These are phyloP conservation scores for Metopolophium dirhodum DNA, from an alignment of 1,140 invertebrate genomes.

Conservation along the genomic window DNA sequence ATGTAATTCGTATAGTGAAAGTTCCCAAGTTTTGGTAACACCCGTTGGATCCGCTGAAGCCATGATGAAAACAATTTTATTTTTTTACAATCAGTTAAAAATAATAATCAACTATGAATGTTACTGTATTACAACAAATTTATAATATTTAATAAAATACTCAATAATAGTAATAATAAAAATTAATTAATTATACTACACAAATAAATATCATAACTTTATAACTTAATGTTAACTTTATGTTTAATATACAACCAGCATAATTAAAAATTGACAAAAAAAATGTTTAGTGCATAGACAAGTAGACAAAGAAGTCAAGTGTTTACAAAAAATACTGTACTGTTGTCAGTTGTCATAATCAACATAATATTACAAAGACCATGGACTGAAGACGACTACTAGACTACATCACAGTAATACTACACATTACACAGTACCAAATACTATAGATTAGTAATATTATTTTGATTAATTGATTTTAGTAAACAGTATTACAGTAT, in stretches of 20 bases:
- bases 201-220: too few relatives aligned
- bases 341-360: background rate
- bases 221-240: too few relatives aligned
- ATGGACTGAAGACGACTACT: too few relatives aligned
- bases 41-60: slow-evolving; percentile 67
- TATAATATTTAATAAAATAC: background rate
- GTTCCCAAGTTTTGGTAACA: slow-evolving; percentile 93
- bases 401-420: too few relatives aligned
- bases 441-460: too few relatives aligned
- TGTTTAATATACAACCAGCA: background rate
- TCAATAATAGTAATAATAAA: background rate
- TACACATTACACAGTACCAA: too few relatives aligned
- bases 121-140: background rate
- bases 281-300: background rate
- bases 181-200: too few relatives aligned
- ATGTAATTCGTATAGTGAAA: slow-evolving; percentile 94
- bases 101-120: background rate
- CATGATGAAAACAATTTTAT: background rate
- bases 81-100: background rate
- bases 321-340: background rate
- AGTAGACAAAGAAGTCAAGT: background rate
- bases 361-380: background rate
- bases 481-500: too few relatives aligned
- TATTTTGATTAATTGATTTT: too few relatives aligned
- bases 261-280: background rate